Evolutionary conservation across 1,140 invertebrate genomes (phyloP).

Genomic region (Papilio machaon): DNA sequence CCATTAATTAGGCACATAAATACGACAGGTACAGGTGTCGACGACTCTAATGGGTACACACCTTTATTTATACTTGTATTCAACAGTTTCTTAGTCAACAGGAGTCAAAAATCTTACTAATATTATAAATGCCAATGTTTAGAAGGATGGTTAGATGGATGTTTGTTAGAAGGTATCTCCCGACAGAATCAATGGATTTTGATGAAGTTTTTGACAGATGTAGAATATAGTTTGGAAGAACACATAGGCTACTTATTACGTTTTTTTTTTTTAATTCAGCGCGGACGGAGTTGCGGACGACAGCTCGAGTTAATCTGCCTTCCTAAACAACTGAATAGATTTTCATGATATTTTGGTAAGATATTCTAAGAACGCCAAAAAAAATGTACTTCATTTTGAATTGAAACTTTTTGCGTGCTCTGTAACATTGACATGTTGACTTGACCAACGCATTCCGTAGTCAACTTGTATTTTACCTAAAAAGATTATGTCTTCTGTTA

Average conservation of each 20-base stretch:
- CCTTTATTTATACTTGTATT: conserved; percentile 17
- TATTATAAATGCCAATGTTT: too few relatives aligned
- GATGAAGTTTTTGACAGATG: too few relatives aligned
- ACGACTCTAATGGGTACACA: neutral
- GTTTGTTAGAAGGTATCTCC: too few relatives aligned
- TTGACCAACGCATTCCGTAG: neutral
- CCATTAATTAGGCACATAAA: conserved; percentile 25
- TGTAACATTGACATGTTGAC: neutral
- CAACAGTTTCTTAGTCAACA: neutral
- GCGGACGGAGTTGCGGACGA: too few relatives aligned
- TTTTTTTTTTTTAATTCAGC: too few relatives aligned
- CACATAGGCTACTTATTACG: too few relatives aligned
- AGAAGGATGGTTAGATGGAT: too few relatives aligned
- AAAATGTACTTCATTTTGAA: neutral
- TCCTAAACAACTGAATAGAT: neutral
- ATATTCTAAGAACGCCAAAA: neutral
- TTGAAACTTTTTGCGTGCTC: neutral
- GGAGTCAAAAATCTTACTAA: neutral
- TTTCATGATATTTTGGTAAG: neutral
- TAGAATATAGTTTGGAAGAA: too few relatives aligned
- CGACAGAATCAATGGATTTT: too few relatives aligned
- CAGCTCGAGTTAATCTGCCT: neutral
- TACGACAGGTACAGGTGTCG: neutral
- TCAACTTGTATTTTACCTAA: neutral
- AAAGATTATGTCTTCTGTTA: neutral